Conservation (phyloP, 2,888 invertebrate genomes). For the Tenodera sinensis region DNA sequence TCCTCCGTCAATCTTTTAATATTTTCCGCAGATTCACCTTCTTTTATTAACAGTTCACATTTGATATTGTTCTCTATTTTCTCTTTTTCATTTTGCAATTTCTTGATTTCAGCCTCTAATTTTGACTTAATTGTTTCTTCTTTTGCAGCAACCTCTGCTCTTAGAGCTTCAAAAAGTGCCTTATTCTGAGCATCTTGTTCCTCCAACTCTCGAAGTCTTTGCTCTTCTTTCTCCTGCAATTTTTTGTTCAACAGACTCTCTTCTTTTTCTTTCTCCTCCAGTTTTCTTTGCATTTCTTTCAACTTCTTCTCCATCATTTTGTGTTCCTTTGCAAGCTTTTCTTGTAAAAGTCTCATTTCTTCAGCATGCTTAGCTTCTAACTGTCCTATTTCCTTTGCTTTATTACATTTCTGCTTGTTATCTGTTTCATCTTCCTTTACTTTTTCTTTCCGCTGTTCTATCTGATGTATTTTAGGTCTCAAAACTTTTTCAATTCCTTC, state of each 20-base stretch:
- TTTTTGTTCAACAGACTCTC: constrained; percentile 50
- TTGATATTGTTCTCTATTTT: constrained; percentile 17
- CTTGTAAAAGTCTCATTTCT: constrained; percentile 41
- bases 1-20: constrained; percentile 19
- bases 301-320: constrained; percentile 9
- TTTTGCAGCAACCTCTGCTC: not conserved
- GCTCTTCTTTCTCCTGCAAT: constrained; percentile 47
- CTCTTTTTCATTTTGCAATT: constrained; percentile 8
- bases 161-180: not conserved
- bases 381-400: constrained; percentile 49
- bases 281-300: constrained; percentile 51
- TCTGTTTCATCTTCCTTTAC: constrained; percentile 30
- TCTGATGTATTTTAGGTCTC: not conserved
- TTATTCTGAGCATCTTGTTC: not conserved
- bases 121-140: constrained; percentile 37
- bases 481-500: not conserved
- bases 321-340: not conserved
- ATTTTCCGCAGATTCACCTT: constrained; percentile 40
- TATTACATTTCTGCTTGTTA: constrained; percentile 48
- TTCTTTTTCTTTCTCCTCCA: constrained; percentile 50
- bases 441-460: not conserved
- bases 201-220: constrained; percentile 42
- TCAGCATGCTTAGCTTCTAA: constrained; percentile 50
- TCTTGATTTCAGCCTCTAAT: constrained; percentile 13
- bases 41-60: constrained; percentile 37